Evolutionary conservation across 2,888 invertebrate species (phyloP).

Genomic region (Atethmia centrago): DNA sequence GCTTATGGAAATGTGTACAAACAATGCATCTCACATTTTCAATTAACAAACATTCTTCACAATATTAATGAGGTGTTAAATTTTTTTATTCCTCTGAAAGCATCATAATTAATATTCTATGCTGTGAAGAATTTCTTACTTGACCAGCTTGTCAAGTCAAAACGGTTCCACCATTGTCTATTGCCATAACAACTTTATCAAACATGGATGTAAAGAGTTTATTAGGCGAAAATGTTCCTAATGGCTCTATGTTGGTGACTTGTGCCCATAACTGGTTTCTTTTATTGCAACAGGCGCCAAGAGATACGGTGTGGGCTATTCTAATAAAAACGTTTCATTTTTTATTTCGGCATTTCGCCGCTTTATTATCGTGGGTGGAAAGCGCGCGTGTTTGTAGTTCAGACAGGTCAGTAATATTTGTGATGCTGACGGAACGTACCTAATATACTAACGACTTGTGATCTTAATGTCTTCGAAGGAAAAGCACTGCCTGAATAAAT

Average conservation of each 20-base stretch:
- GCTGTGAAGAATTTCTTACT: conserved; percentile 16
- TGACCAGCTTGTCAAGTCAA: conserved; percentile 16
- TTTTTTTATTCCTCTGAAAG: conserved; percentile 13
- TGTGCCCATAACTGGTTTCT: conserved; percentile 64
- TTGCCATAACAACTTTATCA: conserved; percentile 30
- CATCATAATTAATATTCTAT: background rate
- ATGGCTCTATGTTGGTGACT: conserved; percentile 38
- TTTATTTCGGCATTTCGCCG: conserved; percentile 49
- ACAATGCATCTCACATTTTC: background rate
- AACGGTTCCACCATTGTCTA: conserved; percentile 30
- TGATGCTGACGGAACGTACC: conserved; percentile 5
- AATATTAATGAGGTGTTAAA: conserved; percentile 25
- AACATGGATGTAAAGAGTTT: conserved; percentile 43
- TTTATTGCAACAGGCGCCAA: conserved; percentile 59
- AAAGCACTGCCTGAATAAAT: background rate
- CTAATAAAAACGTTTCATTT: conserved; percentile 22
- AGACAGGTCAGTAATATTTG: conserved; percentile 42
- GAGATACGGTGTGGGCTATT: conserved; percentile 25
- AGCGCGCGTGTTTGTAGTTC: conserved; percentile 33
- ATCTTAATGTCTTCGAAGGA: background rate
- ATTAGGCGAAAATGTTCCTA: conserved; percentile 56
- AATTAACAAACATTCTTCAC: conserved; percentile 15
- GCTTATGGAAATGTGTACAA: background rate
- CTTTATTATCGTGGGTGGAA: conserved; percentile 44
- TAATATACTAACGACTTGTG: background rate